Evolutionary conservation across 2,888 invertebrate genomes (phyloP).

Genomic region (Campoplex capitator): DNA sequence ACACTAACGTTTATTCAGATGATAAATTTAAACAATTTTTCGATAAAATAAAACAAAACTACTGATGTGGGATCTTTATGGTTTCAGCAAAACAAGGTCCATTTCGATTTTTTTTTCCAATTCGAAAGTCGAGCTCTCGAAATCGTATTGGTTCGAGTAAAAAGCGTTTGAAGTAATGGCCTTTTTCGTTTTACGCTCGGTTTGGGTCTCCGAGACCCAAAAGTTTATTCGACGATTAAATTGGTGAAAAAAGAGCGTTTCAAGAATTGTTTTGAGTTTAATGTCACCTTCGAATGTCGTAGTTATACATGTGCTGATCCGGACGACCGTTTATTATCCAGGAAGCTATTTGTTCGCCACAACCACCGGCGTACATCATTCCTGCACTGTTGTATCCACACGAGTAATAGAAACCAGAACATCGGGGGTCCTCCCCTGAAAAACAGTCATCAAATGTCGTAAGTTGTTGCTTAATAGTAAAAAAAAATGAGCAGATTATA

Average conservation of each 20-base stretch:
- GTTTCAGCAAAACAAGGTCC: no score
- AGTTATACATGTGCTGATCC: conserved; percentile 93
- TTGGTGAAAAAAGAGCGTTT: neutral
- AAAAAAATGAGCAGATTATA: neutral
- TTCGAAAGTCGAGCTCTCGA: no score
- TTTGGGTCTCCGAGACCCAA: neutral
- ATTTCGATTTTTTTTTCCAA: no score
- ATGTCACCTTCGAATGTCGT: conserved; percentile 89
- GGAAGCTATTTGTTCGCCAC: conserved; percentile 92
- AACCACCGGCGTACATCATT: conserved; percentile 96
- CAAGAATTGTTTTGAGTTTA: neutral
- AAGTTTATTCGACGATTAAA: neutral
- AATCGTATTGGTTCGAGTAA: neutral
- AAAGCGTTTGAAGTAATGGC: neutral
- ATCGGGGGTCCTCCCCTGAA: conserved; percentile 84
- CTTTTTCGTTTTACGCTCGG: neutral
- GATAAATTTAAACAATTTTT: no score
- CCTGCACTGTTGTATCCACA: conserved; percentile 96
- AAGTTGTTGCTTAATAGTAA: neutral
- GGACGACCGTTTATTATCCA: conserved; percentile 95
- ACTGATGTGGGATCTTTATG: no score
- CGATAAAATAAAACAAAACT: no score
- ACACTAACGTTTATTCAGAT: no score
- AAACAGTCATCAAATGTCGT: neutral
- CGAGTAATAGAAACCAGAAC: conserved; percentile 91